Conservation (phyloP, 2,113 vertebrate genomes). For the Cephalopholis sonnerati region DNA sequence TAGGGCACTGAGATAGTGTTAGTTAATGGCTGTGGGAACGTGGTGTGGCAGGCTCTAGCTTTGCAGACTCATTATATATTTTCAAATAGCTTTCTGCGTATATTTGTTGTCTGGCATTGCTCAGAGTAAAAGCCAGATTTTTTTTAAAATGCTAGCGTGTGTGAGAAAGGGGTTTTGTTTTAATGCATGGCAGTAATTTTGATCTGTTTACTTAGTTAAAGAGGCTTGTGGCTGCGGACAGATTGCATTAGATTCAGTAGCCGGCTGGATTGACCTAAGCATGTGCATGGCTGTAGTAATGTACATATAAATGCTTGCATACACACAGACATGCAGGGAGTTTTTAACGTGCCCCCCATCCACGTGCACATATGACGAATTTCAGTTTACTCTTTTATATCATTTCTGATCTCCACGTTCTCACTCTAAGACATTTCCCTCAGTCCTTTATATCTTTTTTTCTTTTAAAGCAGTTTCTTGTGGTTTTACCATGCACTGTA, state of each 20-base stretch:
- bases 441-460: conserved; percentile 35
- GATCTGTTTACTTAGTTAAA: neutral
- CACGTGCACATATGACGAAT: neutral
- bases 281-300: conserved; percentile 37
- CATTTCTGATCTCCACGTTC: conserved; percentile 52
- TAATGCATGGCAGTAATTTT: conserved; percentile 51
- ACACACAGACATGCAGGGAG: conserved; percentile 17
- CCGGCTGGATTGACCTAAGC: conserved; percentile 28
- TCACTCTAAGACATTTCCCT: conserved; percentile 45
- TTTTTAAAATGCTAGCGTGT: conserved; percentile 1
- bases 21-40: neutral
- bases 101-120: conserved; percentile 1
- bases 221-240: conserved; percentile 5
- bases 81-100: conserved; percentile 1
- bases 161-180: neutral
- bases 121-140: neutral
- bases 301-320: conserved; percentile 12
- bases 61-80: neutral
- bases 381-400: conserved; percentile 36
- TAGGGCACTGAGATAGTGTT: neutral
- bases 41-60: neutral
- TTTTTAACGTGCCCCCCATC: conserved; percentile 3
- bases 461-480: conserved; percentile 32
- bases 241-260: conserved; percentile 39
- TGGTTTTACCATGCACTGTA: conserved; percentile 48